phyloP scores from a whole-genome alignment of 2,113 vertebrate species.

The Podocnemis expansa region DNA sequence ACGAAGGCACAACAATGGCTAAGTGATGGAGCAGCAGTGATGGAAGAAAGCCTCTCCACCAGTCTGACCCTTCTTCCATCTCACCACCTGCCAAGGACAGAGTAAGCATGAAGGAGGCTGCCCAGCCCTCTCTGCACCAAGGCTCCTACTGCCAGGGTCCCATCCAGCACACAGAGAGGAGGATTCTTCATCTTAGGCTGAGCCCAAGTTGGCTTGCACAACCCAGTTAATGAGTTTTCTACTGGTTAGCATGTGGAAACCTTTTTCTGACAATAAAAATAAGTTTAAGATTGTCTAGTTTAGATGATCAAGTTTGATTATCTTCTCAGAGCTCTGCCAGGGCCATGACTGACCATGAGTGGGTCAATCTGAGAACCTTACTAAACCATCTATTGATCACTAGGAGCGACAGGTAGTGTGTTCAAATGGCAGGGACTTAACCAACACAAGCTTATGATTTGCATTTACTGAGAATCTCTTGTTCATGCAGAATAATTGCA shows the following conservation, averaged over 20 bases:
- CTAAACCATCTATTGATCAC: background rate
- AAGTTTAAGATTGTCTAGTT: background rate
- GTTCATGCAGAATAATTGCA: background rate
- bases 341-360: background rate
- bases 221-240: too few relatives aligned
- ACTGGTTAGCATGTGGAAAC: background rate
- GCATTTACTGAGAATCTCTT: background rate
- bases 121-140: too few relatives aligned
- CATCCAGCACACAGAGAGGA: too few relatives aligned
- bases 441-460: background rate
- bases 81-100: too few relatives aligned
- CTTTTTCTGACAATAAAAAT: background rate
- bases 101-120: too few relatives aligned
- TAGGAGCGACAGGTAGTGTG: background rate
- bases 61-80: too few relatives aligned
- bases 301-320: background rate
- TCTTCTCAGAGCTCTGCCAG: background rate
- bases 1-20: too few relatives aligned
- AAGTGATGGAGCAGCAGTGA: too few relatives aligned
- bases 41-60: too few relatives aligned
- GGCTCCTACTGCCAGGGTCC: too few relatives aligned
- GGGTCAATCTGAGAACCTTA: background rate
- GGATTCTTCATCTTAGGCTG: too few relatives aligned
- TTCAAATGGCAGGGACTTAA: background rate
- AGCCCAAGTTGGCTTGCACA: too few relatives aligned